phyloP scores from a whole-genome alignment of 2,888 invertebrate genomes.

The Gibbula magus region DNA sequence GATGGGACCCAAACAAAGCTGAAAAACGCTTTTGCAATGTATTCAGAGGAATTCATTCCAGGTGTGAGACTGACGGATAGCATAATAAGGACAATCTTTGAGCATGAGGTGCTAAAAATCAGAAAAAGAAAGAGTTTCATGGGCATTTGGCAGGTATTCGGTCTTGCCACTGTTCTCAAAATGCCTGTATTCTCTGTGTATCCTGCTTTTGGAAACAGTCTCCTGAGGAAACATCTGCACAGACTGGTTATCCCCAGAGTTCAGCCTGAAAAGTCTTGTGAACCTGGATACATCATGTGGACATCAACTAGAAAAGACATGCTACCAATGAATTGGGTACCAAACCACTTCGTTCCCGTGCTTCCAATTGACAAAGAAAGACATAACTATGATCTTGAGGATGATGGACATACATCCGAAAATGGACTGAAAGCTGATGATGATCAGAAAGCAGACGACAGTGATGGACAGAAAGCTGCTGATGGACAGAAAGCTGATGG shows the following conservation, averaged over 20 bases:
- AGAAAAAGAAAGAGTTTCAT: conserved; percentile 19
- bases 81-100: neutral
- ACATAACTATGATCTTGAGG: neutral
- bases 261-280: neutral
- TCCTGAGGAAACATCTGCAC: neutral
- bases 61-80: neutral
- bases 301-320: neutral
- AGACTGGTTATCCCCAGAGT: neutral
- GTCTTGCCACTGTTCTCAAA: conserved; percentile 21
- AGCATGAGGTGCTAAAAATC: conserved; percentile 25
- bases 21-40: neutral
- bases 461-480: neutral
- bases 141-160: conserved; percentile 34
- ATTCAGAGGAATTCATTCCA: neutral
- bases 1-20: neutral
- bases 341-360: neutral
- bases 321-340: neutral
- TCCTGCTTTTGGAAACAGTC: conserved; percentile 12
- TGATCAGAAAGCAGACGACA: neutral
- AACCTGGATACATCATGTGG: neutral
- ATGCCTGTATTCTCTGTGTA: conserved; percentile 29
- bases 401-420: too few species aligned
- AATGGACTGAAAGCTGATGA: neutral
- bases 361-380: neutral
- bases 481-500: neutral